A percentile compares a stretch with the other conserved stretches of the same genome.
Conservation (phyloP, 2,888 invertebrate genomes). For the Sturmia bella region DNA sequence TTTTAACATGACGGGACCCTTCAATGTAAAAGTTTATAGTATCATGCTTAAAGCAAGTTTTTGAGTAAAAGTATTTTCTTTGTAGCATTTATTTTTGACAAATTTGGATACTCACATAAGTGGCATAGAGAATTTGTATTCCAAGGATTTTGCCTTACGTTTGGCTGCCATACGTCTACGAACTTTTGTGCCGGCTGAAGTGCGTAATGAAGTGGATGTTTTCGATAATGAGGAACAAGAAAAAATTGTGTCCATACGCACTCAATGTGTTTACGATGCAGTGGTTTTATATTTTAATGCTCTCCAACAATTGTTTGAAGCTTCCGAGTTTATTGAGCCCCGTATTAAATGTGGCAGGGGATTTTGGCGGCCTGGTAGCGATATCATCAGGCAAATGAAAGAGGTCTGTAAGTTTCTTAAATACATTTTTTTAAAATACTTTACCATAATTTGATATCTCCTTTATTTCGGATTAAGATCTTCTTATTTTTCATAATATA, state of each 20-base stretch:
- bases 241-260: constrained; percentile 71
- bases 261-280: constrained; percentile 92
- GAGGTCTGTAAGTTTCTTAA: constrained; percentile 79
- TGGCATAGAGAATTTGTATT: constrained; percentile 74
- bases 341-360: constrained; percentile 74
- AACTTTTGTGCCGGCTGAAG: constrained; percentile 74
- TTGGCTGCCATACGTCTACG: constrained; percentile 74
- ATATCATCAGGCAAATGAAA: constrained; percentile 86
- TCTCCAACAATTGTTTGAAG: constrained; percentile 82
- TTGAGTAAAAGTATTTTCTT: neutral
- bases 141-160: constrained; percentile 73
- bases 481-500: no score
- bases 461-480: no score
- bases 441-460: neutral
- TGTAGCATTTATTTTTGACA: constrained; percentile 81
- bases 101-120: constrained; percentile 81
- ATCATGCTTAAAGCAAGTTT: neutral
- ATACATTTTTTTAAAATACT: neutral
- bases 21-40: constrained; percentile 75
- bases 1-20: constrained; percentile 80
- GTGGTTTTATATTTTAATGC: constrained; percentile 95
- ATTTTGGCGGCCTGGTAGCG: constrained; percentile 84
- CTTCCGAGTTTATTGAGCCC: constrained; percentile 72
- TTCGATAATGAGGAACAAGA: constrained; percentile 72
- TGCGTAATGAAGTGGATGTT: constrained; percentile 75